Conservation (phyloP, 2,797 vertebrate genomes). For the Pampus argenteus region DNA sequence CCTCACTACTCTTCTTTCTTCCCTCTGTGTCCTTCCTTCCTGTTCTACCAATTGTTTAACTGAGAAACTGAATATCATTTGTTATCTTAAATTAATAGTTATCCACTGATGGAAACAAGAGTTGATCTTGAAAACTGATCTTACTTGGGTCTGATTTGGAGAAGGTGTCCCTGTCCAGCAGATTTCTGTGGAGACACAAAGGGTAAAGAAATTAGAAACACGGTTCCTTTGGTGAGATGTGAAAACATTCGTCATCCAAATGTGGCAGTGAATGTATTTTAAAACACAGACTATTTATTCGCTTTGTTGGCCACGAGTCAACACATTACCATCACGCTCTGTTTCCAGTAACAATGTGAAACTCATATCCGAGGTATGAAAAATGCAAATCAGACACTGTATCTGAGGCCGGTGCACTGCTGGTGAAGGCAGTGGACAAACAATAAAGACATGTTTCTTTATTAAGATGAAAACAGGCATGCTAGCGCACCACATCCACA, state of each 20-base stretch:
- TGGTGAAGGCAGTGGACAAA: neutral
- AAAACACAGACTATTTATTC: constrained; percentile 41
- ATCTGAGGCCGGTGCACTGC: neutral
- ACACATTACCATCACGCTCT: constrained; percentile 7
- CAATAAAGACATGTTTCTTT: too few relatives aligned
- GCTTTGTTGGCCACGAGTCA: constrained; percentile 1
- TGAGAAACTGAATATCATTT: too few relatives aligned
- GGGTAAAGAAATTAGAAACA: constrained; percentile 26
- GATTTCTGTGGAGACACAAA: constrained; percentile 90
- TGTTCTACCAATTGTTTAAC: neutral
- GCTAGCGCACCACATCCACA: too few relatives aligned
- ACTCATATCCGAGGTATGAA: constrained; percentile 16
- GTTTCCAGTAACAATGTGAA: constrained; percentile 37
- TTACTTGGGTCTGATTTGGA: constrained; percentile 99
- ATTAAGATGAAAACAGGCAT: neutral
- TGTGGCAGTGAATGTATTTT: constrained; percentile 12
- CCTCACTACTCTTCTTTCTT: neutral
- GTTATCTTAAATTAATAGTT: too few relatives aligned
- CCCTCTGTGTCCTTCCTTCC: neutral
- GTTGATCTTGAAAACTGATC: constrained; percentile 51
- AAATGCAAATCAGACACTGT: constrained; percentile 1
- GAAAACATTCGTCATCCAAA: constrained; percentile 14
- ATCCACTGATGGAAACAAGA: neutral
- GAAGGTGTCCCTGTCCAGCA: constrained; percentile 98
- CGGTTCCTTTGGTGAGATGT: constrained; percentile 1